Conservation (phyloP, 2,888 invertebrate species). For the Spisula subtruncata region DNA sequence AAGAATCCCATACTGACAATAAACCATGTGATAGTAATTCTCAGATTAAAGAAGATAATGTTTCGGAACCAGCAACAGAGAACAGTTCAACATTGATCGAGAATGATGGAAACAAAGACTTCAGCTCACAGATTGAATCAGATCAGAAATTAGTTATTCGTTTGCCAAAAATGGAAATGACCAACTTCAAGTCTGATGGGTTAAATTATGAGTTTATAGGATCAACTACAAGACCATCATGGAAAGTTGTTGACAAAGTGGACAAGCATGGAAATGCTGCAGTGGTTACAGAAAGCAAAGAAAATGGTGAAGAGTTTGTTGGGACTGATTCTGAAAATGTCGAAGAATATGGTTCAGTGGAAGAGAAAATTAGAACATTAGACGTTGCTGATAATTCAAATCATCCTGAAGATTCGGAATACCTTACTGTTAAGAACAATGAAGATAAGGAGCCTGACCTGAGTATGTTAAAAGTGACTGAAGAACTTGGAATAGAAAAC, state of each 20-base stretch:
- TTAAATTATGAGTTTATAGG: conserved; percentile 22
- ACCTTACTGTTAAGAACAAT: background rate
- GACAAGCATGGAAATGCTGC: background rate
- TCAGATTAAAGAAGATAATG: background rate
- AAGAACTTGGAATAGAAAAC: background rate
- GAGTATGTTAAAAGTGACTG: background rate
- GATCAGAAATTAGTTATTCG: background rate
- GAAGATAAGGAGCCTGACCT: background rate
- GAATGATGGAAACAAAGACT: background rate
- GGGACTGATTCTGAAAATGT: background rate
- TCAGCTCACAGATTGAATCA: background rate
- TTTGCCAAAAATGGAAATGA: conserved; percentile 7
- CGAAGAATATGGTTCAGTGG: background rate
- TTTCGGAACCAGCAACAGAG: background rate
- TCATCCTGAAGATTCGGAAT: background rate
- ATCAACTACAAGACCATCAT: background rate
- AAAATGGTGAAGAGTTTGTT: too few relatives aligned
- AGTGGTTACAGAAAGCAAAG: background rate
- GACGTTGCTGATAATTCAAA: background rate
- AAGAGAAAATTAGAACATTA: background rate
- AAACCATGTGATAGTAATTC: background rate
- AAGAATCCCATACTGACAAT: background rate
- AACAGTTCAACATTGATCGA: background rate
- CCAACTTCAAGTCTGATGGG: background rate
- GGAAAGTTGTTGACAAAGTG: conserved; percentile 16